A percentile compares a stretch with the other conserved stretches of the same genome.
phyloP scores from a whole-genome alignment of 2,888 invertebrate species.

The Amphipyra berbera region DNA sequence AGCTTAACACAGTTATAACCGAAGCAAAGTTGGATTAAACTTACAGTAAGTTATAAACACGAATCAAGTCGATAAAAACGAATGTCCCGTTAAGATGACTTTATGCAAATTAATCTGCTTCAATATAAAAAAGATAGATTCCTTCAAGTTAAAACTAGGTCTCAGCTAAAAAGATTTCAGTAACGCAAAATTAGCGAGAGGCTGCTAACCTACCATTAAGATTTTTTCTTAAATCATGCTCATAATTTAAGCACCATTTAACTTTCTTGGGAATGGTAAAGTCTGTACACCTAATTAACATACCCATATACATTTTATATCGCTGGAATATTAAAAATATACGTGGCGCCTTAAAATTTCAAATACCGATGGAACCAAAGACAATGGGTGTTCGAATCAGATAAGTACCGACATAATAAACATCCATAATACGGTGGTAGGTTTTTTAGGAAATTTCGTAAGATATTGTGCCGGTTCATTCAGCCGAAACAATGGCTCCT shows the following conservation, averaged over 20 bases:
- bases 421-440: conserved; percentile 82
- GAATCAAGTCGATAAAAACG: conserved; percentile 35
- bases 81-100: conserved; percentile 37
- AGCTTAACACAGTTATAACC: conserved; percentile 23
- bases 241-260: conserved; percentile 9
- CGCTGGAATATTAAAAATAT: conserved; percentile 52
- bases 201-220: conserved; percentile 17
- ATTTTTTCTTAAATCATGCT: conserved; percentile 4
- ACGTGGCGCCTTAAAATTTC: conserved; percentile 56
- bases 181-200: conserved; percentile 17
- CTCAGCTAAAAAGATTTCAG: conserved; percentile 11
- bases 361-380: conserved; percentile 62
- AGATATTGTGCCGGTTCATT: conserved; percentile 87
- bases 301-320: conserved; percentile 58
- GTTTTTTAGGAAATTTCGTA: conserved; percentile 88
- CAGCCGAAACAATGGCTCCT: conserved; percentile 86
- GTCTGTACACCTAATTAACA: conserved; percentile 53
- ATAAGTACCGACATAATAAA: conserved; percentile 78
- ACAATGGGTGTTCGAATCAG: conserved; percentile 81
- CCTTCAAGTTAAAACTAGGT: conserved; percentile 17
- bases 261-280: conserved; percentile 13
- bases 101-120: conserved; percentile 43
- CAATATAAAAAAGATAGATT: conserved; percentile 30
- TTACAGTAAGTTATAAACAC: conserved; percentile 34
- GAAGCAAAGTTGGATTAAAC: conserved; percentile 19